Base-by-base conservation (phyloP, 2,113 vertebrate genomes). In the Pollachius pollachius region DNA sequence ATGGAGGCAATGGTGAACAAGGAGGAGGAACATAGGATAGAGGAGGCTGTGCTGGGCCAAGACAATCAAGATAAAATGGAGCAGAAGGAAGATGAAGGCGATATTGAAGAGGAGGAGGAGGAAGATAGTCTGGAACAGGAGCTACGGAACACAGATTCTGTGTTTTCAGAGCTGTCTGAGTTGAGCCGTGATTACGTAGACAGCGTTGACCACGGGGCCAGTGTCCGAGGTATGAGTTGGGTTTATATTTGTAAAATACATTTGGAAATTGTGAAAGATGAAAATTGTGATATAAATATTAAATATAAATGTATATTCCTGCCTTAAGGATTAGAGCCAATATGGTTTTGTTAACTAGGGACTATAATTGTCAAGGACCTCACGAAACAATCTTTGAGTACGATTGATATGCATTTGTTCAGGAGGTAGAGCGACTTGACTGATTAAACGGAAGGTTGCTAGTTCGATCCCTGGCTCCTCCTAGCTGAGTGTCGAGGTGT, bases 141-240 rank as follows among this genome's bases (percentile, higher is more conserved):
- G 41, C 85, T 89, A 18, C 89, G 92, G 62, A 93, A 93, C 83
- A 93, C 88, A 0, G 90, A 93, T 76, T 93, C 92, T 3, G 83
- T 93, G 3, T 93, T 92, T 78, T 92, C 90, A 3, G 92, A 93
- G 68, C 88, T 93, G 67, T 92, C 91, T 0, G 92, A 92, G 72
- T 80, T 93, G 73, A 92, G 92, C 78, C 87, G 69, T 52, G 91
- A 93, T 34, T 92, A 88, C 18, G 76, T 93, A 81, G 92, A 92
- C 77, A 92, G 89, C 65, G 92, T 93, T 2, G 92, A 93, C 81
- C 88, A 23, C 61, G 92, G 92, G 54, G 91, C 89, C 75, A 89
- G 84, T 60, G 74, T 93, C 64, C 78, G 89, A 91, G 91, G 92
- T 92, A 69, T 18, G 54, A 9, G 60, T 13, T 16, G 17, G 2